Percentiles rank a stretch among this genome's conserved stretches.
These are phyloP conservation scores for Drosophila willistoni DNA, from an alignment of 1,140 invertebrate genomes.

Conservation along the genomic window DNA sequence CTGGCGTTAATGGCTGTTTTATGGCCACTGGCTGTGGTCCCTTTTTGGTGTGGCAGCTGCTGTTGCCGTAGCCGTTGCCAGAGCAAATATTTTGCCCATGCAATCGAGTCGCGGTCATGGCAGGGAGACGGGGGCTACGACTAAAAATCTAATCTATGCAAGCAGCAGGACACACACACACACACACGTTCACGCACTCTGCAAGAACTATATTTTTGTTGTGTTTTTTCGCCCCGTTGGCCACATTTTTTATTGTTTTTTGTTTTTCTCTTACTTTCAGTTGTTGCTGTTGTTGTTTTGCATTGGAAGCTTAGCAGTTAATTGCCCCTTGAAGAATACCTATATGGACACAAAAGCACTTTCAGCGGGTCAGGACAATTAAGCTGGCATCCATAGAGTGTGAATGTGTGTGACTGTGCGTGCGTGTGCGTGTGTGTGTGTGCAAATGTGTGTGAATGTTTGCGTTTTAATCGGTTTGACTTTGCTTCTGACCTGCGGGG, in stretches of 20 bases:
- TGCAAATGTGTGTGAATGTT: constrained; percentile 44
- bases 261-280: background rate
- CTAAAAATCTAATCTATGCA: constrained; percentile 76
- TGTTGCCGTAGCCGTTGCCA: constrained; percentile 47
- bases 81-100: constrained; percentile 64
- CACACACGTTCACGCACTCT: constrained; percentile 30
- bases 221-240: constrained; percentile 54
- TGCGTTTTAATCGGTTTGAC: constrained; percentile 77
- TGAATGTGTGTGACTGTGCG: constrained; percentile 18
- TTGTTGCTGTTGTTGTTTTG: constrained; percentile 42
- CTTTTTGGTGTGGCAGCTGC: constrained; percentile 50
- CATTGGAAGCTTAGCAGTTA: constrained; percentile 64
- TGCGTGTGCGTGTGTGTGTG: constrained; percentile 10
- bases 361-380: constrained; percentile 35
- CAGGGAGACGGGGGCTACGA: constrained; percentile 6
- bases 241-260: constrained; percentile 49
- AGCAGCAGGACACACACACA: constrained; percentile 32
- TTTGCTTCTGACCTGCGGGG: constrained; percentile 71
- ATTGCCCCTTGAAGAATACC: constrained; percentile 79
- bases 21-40: constrained; percentile 66
- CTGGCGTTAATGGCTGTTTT: constrained; percentile 79
- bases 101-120: constrained; percentile 2
- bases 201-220: constrained; percentile 59
- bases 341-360: constrained; percentile 53
- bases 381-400: background rate